phyloP scores from a whole-genome alignment of 1,140 invertebrate genomes.

The Gryon sp. region DNA sequence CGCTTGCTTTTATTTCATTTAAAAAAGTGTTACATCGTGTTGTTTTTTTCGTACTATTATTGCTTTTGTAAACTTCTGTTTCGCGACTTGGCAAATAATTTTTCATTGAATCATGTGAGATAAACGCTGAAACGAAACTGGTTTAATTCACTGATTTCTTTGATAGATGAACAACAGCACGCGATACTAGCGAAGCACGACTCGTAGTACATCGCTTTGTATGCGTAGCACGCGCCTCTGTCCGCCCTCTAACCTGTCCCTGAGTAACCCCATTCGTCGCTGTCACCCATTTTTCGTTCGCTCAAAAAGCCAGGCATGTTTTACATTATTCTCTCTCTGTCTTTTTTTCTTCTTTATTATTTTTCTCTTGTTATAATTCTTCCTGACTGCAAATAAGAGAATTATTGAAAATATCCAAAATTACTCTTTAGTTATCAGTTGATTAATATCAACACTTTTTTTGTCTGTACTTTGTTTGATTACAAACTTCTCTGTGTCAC shows the following conservation, averaged over 20 bases:
- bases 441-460: constrained; percentile 3
- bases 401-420: constrained; percentile 50
- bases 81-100: constrained; percentile 33
- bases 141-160: constrained; percentile 61
- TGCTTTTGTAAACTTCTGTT: too few relatives aligned
- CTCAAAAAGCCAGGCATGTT: constrained; percentile 47
- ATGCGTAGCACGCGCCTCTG: constrained; percentile 60
- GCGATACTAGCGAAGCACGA: constrained; percentile 27
- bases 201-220: constrained; percentile 57
- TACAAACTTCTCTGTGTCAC: too few relatives aligned
- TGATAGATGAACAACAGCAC: constrained; percentile 61
- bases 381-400: constrained; percentile 46
- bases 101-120: constrained; percentile 46
- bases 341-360: too few relatives aligned
- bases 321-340: constrained; percentile 43
- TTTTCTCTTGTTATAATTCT: constrained; percentile 27
- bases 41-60: background rate
- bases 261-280: constrained; percentile 61
- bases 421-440: constrained; percentile 7
- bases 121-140: constrained; percentile 35
- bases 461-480: too few relatives aligned
- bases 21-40: too few relatives aligned
- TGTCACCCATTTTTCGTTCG: constrained; percentile 60
- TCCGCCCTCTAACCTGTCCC: constrained; percentile 61
- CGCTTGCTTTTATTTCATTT: background rate